Base-by-base conservation (phyloP, 2,888 invertebrate species). In the Thelaira solivaga region DNA sequence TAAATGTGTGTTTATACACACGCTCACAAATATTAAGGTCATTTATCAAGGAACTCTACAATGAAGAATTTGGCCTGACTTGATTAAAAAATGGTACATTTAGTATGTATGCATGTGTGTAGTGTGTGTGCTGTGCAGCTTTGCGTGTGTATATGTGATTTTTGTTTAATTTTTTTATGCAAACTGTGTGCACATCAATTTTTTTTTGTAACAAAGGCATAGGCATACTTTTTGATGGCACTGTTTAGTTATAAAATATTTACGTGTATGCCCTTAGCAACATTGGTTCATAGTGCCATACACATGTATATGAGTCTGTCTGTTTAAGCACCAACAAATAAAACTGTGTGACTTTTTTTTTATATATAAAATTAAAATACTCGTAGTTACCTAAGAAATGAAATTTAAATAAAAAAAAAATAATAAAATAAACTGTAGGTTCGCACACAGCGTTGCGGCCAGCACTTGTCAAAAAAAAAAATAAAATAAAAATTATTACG, bases 41-140 rank as follows among this genome's bases (percentile, higher is more conserved):
- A 78, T 78, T 78, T 74, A 78, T 71, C 74, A 74, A 71, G 74
- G 69, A 71, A 74, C 69, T 74, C 53, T 62, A 61, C 41, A 71
- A 31, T 45, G 53, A 55, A 31, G 49, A 69, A 53, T n/a, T 55
- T 31, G 18, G 13, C 59, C 36, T 43, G 51, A n/a, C 55, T 65
- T 7, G n/a, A 8, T n/a, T n/a, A n/a, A n/a, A 10, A 22, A 43
- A 34, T 31, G n/a, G 22, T 55, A 31, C 20, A 24, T 61, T 41
- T 53, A 34, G 11, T 41, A 16, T 16, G 10, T 36, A 10, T 39
- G 11, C 22, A 1, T n/a, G 5, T 51, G 11, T 34, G 13, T 26
- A 16, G n/a, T n/a, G n/a, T n/a, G n/a, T n/a, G n/a, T n/a, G n/a
- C n/a, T 26, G 10, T 53, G 43, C 20, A 22, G 11, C 24, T 29